phyloP scores from a whole-genome alignment of 1,140 invertebrate genomes.

The Apis dorsata region DNA sequence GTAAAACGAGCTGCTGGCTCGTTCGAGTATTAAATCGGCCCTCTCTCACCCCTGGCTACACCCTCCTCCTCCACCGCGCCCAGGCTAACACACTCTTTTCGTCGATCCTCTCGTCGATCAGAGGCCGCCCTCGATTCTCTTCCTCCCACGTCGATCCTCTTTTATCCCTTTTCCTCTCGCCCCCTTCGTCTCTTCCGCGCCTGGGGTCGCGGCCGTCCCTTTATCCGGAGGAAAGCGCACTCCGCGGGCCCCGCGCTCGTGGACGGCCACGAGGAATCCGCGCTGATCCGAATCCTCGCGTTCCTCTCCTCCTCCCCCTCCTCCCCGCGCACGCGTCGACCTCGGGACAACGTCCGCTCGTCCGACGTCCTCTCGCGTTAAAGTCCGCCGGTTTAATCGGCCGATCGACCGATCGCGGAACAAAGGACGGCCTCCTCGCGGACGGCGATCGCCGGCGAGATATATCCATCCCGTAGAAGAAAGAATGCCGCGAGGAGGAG shows the following conservation, averaged over 20 bases:
- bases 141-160: not conserved
- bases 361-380: conserved; percentile 56
- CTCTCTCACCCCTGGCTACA: conserved; percentile 56
- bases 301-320: conserved; percentile 4
- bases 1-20: conserved; percentile 78
- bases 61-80: conserved; percentile 40
- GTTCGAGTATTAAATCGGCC: conserved; percentile 79
- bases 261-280: conserved; percentile 47
- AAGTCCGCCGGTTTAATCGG: conserved; percentile 37
- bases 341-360: conserved; percentile 9
- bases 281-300: conserved; percentile 49
- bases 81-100: conserved; percentile 32
- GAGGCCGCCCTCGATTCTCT: not conserved
- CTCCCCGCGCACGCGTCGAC: conserved; percentile 25
- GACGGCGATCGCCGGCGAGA: not conserved
- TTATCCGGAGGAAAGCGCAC: conserved; percentile 31
- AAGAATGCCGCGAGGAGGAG: not conserved
- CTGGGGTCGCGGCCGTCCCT: conserved; percentile 45
- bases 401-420: conserved; percentile 11
- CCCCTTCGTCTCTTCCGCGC: conserved; percentile 48
- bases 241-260: conserved; percentile 2
- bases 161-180: not conserved
- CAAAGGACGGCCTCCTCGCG: conserved; percentile 26
- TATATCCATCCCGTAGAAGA: not conserved
- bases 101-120: not conserved